A percentile compares a stretch with the other conserved stretches of the same genome.
Evolutionary conservation across 2,113 vertebrate species (phyloP).

Genomic region (Rousettus leschenaultii): DNA sequence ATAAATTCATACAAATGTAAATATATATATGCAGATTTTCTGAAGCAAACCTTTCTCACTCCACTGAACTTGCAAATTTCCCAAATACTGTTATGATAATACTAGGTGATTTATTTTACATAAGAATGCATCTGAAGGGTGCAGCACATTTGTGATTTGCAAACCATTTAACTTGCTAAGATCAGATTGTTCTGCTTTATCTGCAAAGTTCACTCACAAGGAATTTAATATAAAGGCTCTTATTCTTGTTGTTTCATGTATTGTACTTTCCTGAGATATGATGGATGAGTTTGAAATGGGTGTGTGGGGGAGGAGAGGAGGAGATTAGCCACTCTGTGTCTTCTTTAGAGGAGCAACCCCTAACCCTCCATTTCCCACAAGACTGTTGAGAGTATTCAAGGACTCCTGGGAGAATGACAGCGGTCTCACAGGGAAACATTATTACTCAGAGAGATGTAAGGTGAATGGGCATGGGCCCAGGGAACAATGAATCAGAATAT

Average conservation of each 20-base stretch:
- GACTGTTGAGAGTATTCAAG: neutral
- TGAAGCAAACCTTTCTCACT: slow-evolving; percentile 43
- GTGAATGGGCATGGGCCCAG: neutral
- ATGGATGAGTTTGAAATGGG: slow-evolving; percentile 73
- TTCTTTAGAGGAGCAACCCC: slow-evolving; percentile 26
- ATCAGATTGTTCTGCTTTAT: slow-evolving; percentile 63
- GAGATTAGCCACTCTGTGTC: slow-evolving; percentile 39
- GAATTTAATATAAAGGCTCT: slow-evolving; percentile 72
- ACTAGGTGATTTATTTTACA: slow-evolving; percentile 75
- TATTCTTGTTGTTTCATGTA: slow-evolving; percentile 66
- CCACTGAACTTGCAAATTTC: slow-evolving; percentile 66
- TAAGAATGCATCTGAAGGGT: slow-evolving; percentile 68
- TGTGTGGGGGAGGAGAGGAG: slow-evolving; percentile 32
- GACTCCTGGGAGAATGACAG: slow-evolving; percentile 9
- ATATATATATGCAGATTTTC: slow-evolving; percentile 59
- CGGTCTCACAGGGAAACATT: neutral
- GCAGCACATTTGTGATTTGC: slow-evolving; percentile 75
- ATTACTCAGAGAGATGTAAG: slow-evolving; percentile 26
- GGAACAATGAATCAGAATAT: neutral
- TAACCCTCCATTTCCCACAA: slow-evolving; percentile 25
- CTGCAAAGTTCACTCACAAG: slow-evolving; percentile 57
- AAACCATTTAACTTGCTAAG: slow-evolving; percentile 70
- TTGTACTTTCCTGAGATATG: slow-evolving; percentile 66
- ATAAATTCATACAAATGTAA: slow-evolving; percentile 60
- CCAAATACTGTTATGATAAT: slow-evolving; percentile 72